Percentiles rank a stretch among this genome's conserved stretches.
phyloP scores from a whole-genome alignment of 2,113 vertebrate species.

The Takifugu flavidus region DNA sequence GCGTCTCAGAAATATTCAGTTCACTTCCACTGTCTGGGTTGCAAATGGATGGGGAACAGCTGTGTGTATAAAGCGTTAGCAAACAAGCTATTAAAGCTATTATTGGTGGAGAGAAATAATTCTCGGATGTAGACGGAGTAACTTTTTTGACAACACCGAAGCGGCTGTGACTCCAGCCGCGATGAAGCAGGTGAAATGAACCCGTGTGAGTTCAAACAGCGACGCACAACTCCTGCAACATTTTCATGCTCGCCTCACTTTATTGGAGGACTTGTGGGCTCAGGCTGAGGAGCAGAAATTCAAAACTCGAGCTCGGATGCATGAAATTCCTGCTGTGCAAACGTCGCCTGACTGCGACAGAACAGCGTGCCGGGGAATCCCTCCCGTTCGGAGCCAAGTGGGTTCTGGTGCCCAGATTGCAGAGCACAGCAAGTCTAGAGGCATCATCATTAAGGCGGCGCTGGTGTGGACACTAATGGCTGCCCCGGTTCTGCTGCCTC shows the following conservation, averaged over 20 bases:
- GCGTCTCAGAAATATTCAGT: too few relatives aligned
- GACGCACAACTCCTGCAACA: too few relatives aligned
- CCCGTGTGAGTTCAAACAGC: too few relatives aligned
- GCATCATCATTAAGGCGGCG: slow-evolving; percentile 70
- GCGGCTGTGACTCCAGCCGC: too few relatives aligned
- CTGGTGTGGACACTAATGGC: slow-evolving; percentile 63
- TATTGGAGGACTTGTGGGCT: neutral
- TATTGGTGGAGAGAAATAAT: too few relatives aligned
- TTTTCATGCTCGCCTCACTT: slow-evolving; percentile 15
- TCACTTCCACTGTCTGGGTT: too few relatives aligned
- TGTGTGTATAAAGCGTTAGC: too few relatives aligned
- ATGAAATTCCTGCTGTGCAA: slow-evolving; percentile 28
- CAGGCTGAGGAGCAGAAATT: neutral
- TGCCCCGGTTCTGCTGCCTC: slow-evolving; percentile 67
- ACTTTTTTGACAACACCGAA: too few relatives aligned
- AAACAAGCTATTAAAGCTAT: too few relatives aligned
- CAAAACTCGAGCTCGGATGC: slow-evolving; percentile 14
- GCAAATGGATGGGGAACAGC: too few relatives aligned
- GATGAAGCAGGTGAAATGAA: too few relatives aligned
- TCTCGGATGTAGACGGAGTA: too few relatives aligned
- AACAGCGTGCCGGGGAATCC: slow-evolving; percentile 26
- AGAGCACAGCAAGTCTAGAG: slow-evolving; percentile 64
- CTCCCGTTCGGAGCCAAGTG: slow-evolving; percentile 15
- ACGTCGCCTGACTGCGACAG: slow-evolving; percentile 15
- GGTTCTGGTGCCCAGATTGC: slow-evolving; percentile 50